Conservation (phyloP, 2,888 invertebrate genomes). For the Caenorhabditis sinica region DNA sequence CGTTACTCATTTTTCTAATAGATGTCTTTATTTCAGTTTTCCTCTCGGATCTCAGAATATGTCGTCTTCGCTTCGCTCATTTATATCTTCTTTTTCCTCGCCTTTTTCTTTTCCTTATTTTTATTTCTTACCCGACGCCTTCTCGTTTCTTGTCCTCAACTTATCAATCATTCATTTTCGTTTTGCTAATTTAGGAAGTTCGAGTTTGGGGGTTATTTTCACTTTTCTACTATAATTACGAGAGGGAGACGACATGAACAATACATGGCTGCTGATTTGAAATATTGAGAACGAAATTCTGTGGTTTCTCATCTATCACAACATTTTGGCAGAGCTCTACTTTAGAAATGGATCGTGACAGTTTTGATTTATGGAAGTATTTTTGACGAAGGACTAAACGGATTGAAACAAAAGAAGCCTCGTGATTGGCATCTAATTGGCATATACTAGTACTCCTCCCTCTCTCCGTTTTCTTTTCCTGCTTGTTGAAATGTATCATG, state of each 20-base stretch:
- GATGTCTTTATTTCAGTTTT: slow-evolving; percentile 3
- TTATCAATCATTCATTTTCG: not conserved
- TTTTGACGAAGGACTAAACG: not conserved
- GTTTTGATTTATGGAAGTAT: not conserved
- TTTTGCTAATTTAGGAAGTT: no score
- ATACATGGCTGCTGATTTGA: no score
- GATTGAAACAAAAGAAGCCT: not conserved
- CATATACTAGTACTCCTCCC: not conserved
- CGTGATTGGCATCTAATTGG: slow-evolving; percentile 18
- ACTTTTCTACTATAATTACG: no score
- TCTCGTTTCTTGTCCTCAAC: slow-evolving; percentile 1
- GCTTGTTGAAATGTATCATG: slow-evolving; percentile 23
- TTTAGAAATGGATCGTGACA: not conserved
- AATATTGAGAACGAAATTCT: no score
- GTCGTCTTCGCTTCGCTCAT: slow-evolving; percentile 10
- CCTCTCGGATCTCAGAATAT: not conserved
- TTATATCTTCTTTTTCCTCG: slow-evolving; percentile 9
- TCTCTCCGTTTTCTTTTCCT: not conserved
- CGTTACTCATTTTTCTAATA: slow-evolving; percentile 5
- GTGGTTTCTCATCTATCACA: no score
- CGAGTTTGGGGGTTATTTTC: no score
- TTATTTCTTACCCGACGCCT: not conserved
- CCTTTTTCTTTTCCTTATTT: slow-evolving; percentile 11
- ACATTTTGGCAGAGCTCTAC: not conserved
- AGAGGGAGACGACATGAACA: no score